phyloP scores from a whole-genome alignment of 2,888 invertebrate genomes.

The Cerastis rubricosa region DNA sequence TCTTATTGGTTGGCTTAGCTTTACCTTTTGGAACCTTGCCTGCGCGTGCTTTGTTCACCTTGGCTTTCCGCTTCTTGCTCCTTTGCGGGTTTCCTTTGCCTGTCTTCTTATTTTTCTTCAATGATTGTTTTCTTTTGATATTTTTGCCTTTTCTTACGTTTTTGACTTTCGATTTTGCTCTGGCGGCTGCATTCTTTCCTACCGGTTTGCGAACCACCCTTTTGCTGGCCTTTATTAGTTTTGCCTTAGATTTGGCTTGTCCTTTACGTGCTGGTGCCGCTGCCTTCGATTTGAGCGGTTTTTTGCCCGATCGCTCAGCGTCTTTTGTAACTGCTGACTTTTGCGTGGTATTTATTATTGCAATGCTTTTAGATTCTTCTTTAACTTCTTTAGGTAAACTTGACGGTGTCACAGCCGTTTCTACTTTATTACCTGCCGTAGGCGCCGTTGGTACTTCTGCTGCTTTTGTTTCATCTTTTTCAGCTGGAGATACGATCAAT shows the following conservation, averaged over 20 bases:
- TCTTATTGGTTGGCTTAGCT: slow-evolving; percentile 18
- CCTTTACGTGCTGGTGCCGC: background rate
- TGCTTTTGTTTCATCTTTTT: slow-evolving; percentile 30
- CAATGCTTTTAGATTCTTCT: background rate
- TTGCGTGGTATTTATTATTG: background rate
- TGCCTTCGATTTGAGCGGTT: background rate
- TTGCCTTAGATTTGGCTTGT: background rate
- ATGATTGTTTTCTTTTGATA: background rate
- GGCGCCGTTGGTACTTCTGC: background rate
- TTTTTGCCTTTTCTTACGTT: slow-evolving; percentile 14
- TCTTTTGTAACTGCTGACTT: background rate
- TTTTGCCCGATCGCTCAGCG: background rate
- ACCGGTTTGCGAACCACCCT: slow-evolving; percentile 5
- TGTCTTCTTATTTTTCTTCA: slow-evolving; percentile 15
- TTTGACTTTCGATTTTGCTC: slow-evolving; percentile 21
- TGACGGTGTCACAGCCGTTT: background rate
- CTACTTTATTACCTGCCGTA: no score
- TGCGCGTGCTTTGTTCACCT: slow-evolving; percentile 16
- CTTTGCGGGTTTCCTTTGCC: background rate
- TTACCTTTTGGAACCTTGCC: slow-evolving; percentile 60
- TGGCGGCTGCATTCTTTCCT: slow-evolving; percentile 1
- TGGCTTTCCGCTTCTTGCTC: slow-evolving; percentile 24
- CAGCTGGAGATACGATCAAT: background rate
- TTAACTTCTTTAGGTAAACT: slow-evolving; percentile 8
- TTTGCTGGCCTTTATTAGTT: background rate